A percentile compares a stretch with the other conserved stretches of the same genome.
phyloP scores from a whole-genome alignment of 2,888 invertebrate genomes.

The Escarpia spicata region DNA sequence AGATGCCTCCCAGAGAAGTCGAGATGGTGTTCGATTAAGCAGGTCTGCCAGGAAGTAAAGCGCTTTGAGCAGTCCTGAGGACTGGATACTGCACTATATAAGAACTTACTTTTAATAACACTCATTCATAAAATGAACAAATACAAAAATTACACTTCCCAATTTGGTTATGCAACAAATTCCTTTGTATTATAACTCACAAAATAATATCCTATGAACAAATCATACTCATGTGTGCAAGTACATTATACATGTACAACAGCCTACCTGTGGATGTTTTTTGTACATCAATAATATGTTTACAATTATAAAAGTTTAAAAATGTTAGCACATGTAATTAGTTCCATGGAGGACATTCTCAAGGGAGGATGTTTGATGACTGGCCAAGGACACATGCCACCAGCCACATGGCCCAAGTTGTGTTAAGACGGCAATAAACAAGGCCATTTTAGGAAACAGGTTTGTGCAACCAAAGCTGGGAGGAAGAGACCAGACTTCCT shows the following conservation, averaged over 20 bases:
- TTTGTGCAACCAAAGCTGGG: background rate
- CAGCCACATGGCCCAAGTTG: background rate
- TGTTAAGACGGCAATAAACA: background rate
- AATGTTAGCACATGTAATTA: no score
- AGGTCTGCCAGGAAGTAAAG: no score
- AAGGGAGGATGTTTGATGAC: background rate
- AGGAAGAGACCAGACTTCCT: conserved; percentile 10
- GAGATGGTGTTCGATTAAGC: no score
- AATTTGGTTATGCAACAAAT: background rate
- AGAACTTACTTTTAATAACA: no score
- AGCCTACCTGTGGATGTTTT: background rate
- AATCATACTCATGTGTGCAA: background rate
- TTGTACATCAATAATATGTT: background rate
- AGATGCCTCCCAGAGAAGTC: no score
- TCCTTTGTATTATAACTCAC: background rate
- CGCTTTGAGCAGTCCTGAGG: no score
- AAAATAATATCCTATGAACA: background rate
- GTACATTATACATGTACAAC: no score
- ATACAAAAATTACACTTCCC: background rate
- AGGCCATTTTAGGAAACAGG: conserved; percentile 12
- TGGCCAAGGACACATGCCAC: background rate
- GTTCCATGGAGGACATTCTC: no score
- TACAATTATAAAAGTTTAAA: background rate
- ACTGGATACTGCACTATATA: no score
- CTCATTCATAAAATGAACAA: no score